Evolutionary conservation across 2,113 vertebrate genomes (phyloP).

Genomic region (Pardalotus punctatus): DNA sequence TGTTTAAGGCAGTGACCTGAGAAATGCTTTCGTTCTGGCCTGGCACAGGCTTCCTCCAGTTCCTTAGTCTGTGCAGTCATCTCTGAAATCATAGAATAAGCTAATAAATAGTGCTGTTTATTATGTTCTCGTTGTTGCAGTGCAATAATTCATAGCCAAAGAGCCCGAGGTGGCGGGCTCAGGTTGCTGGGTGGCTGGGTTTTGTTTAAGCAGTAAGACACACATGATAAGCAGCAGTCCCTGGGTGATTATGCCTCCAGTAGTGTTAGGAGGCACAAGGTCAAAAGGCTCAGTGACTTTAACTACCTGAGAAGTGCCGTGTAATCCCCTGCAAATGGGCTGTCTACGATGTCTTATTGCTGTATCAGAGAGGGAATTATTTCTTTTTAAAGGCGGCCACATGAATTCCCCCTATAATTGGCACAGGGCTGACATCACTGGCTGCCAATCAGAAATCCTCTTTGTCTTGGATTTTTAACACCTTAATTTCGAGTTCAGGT

Average conservation of each 20-base stretch:
- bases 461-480: background rate
- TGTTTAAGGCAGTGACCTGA: conserved; percentile 61
- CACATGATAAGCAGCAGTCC: background rate
- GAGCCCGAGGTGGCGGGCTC: conserved; percentile 30
- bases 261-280: conserved; percentile 12
- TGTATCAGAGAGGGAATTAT: conserved; percentile 15
- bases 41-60: conserved; percentile 4
- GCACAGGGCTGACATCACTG: conserved; percentile 5
- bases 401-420: conserved; percentile 28
- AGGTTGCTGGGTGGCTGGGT: conserved; percentile 21
- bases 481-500: background rate
- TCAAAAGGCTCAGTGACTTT: conserved; percentile 57
- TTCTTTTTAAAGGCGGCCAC: conserved; percentile 15
- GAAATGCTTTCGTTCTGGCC: conserved; percentile 58
- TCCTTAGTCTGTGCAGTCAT: conserved; percentile 57
- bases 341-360: conserved; percentile 30
- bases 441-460: conserved; percentile 5
- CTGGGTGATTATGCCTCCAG: background rate
- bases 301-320: conserved; percentile 42
- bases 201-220: conserved; percentile 53
- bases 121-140: conserved; percentile 31
- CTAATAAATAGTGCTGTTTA: conserved; percentile 71
- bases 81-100: conserved; percentile 63
- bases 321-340: conserved; percentile 61
- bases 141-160: background rate